Percentiles rank a stretch among this genome's conserved stretches.
phyloP scores from a whole-genome alignment of 1,140 invertebrate genomes.

The Pteromalus puparum region DNA sequence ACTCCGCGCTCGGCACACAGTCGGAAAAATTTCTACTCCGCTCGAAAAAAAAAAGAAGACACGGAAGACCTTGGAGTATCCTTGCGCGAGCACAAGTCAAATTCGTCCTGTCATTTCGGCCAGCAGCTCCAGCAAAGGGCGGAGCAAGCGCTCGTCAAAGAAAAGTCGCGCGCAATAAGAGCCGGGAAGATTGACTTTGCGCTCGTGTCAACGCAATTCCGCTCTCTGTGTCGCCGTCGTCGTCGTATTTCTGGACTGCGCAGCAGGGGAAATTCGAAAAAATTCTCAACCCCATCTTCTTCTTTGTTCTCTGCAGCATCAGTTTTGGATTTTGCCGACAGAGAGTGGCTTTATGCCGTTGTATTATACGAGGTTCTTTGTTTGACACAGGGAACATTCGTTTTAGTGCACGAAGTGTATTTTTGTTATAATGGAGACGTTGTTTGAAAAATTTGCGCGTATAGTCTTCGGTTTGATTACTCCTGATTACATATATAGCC shows the following conservation, averaged over 20 bases:
- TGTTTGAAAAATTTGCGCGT: too few relatives aligned
- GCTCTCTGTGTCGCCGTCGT: neutral
- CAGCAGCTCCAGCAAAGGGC: neutral
- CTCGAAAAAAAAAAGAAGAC: neutral
- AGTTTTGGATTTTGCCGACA: neutral
- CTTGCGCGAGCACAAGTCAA: slow-evolving; percentile 25
- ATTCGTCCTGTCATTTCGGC: slow-evolving; percentile 1
- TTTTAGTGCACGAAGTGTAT: neutral
- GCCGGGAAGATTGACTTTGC: slow-evolving; percentile 8
- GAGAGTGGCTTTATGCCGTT: neutral
- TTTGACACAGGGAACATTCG: neutral
- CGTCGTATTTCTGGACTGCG: neutral
- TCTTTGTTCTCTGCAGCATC: neutral
- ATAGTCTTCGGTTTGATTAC: too few relatives aligned
- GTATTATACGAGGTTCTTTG: neutral
- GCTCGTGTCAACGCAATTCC: slow-evolving; percentile 10
- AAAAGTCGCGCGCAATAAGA: slow-evolving; percentile 41
- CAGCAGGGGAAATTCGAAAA: slow-evolving; percentile 30
- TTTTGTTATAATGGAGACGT: neutral
- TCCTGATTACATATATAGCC: too few relatives aligned
- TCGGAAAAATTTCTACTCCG: neutral
- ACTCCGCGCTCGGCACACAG: neutral
- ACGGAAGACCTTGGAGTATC: neutral
- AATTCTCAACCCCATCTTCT: neutral
- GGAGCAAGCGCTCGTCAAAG: slow-evolving; percentile 7